Base-by-base conservation (phyloP, 2,797 vertebrate genomes). In the Brachymystax lenok region DNA sequence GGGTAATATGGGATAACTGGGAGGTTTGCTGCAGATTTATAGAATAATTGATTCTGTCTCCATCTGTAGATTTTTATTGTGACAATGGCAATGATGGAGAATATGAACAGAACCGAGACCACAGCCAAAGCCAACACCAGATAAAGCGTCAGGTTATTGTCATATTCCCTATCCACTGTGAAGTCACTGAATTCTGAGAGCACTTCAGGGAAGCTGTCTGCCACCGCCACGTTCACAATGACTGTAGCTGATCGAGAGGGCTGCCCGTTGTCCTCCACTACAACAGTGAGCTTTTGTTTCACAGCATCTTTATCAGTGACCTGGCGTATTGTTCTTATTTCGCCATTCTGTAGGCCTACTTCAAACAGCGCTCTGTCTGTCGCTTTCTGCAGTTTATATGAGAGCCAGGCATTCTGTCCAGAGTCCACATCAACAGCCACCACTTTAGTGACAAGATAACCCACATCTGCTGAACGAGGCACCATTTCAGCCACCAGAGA, bases 401-500 rank as follows among this genome's bases (percentile, higher is more conserved):
- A 90, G 52, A 90, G 85, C 88, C 88, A 91, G 46, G 89, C 84
- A 76, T 92, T 91, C 82, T 88, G 85, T 30, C 87, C 87, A 52
- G 80, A 86, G 73, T 84, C 82, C 75, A 80, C 74, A 78, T 86
- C 85, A 51, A 84, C 82, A 79, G 85, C 88, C 71, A 92, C 66
- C 40, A 91, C 85, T 76, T 92, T 92, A 56, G 84, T 91, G 30
- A 90, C 83, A 7, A 93, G 78, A 83, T 77, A 88, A 71, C 80
- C 85, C 1, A 87, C 40, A 46, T 46, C 40, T 46, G 86, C 1
- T 78, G 71, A 73, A 79, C 81, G 54, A 80, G 40, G 40, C 40
- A 46, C 40, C 10, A 46, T 46, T 46, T 46, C 40, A 46, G 40
- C 40, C 40, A 46, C 10, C 40, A 46, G 40, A 46, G 40, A 46